Conservation (phyloP, 1,140 invertebrate species). For the Steinernema feltiae region DNA sequence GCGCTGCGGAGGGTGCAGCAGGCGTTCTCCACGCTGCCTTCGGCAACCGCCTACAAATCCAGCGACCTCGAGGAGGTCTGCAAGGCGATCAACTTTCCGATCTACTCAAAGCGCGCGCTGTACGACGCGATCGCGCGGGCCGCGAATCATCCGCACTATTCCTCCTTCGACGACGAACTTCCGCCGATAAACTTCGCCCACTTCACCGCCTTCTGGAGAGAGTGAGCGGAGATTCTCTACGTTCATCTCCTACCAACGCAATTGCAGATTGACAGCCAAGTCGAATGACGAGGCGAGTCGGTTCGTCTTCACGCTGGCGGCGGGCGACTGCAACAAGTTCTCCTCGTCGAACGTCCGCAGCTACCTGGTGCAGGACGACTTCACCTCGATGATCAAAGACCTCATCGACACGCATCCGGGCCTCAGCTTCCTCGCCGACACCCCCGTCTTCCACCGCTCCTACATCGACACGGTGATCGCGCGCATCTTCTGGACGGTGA, state of each 20-base stretch:
- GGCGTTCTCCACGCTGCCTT: slow-evolving; percentile 31
- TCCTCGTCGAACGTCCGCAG: slow-evolving; percentile 57
- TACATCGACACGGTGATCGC: slow-evolving; percentile 72
- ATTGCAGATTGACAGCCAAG: slow-evolving; percentile 44
- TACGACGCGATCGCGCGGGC: slow-evolving; percentile 22
- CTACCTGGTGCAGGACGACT: slow-evolving; percentile 68
- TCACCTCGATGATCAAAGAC: slow-evolving; percentile 81
- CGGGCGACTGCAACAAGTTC: slow-evolving; percentile 37
- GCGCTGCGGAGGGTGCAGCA: slow-evolving; percentile 33
- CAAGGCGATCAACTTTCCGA: slow-evolving; percentile 17
- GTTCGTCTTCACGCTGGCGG: slow-evolving; percentile 74
- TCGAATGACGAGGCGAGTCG: slow-evolving; percentile 77
- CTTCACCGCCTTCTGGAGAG: slow-evolving; percentile 47
- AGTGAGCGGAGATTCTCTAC: slow-evolving; percentile 49
- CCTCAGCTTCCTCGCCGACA: slow-evolving; percentile 88
- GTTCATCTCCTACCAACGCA: background rate
- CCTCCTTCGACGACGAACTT: background rate
- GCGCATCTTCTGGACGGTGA: slow-evolving; percentile 95
- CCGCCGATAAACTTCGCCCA: slow-evolving; percentile 40
- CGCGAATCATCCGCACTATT: background rate
- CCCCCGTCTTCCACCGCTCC: slow-evolving; percentile 81
- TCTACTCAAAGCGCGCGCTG: slow-evolving; percentile 36
- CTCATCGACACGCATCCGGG: slow-evolving; percentile 99
- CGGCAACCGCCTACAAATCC: background rate
- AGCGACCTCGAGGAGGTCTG: background rate